Conservation (phyloP, 2,113 vertebrate genomes). For the Actenoides hombroni region DNA sequence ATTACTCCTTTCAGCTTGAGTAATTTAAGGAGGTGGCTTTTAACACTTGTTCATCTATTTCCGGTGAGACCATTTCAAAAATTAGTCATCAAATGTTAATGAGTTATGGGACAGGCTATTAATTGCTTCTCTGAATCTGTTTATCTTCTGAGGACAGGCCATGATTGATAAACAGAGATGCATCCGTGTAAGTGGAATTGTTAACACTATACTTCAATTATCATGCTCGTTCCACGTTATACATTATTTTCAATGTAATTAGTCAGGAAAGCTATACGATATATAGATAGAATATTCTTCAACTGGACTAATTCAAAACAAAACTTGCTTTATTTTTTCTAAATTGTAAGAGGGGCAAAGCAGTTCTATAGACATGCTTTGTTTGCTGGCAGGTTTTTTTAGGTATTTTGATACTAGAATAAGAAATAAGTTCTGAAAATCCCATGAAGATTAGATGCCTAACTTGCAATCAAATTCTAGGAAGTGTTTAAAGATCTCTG, state of each 20-base stretch:
- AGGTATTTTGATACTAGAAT: background rate
- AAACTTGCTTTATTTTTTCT: background rate
- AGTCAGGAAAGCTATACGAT: background rate
- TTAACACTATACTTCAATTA: background rate
- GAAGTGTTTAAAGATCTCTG: background rate
- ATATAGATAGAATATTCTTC: background rate
- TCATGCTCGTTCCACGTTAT: too few species aligned
- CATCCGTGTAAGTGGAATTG: background rate
- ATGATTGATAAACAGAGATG: background rate
- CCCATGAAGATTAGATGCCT: background rate
- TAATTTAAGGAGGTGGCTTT: slow-evolving; percentile 1
- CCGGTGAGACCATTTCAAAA: background rate
- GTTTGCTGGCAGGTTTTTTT: background rate
- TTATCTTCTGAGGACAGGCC: slow-evolving; percentile 25
- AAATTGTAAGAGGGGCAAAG: background rate
- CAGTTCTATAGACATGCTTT: background rate
- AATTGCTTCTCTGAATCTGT: background rate
- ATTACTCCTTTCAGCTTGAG: background rate
- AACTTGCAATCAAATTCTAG: background rate
- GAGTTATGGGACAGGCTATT: slow-evolving; percentile 3
- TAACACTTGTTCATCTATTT: background rate
- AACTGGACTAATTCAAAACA: background rate
- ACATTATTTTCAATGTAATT: background rate
- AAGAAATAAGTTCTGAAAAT: background rate
- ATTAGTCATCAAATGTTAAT: slow-evolving; percentile 30